phyloP scores from a whole-genome alignment of 2,888 invertebrate species.

The Andricus curvator region DNA sequence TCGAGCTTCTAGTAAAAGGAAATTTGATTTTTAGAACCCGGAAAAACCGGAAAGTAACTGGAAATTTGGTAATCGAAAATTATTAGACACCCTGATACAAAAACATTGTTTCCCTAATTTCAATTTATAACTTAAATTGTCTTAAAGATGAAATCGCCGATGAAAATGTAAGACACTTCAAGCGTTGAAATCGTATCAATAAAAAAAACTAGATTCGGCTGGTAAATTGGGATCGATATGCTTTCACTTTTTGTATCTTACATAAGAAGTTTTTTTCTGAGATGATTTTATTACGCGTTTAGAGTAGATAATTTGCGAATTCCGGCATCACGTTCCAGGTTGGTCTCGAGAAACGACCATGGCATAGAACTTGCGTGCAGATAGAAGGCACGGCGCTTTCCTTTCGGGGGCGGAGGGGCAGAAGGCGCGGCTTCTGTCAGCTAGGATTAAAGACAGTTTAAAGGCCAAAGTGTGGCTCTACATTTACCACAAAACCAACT shows the following conservation, averaged over 20 bases:
- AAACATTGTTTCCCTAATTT: no score
- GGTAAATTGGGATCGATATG: neutral
- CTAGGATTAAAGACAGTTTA: conserved; percentile 57
- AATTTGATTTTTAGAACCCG: no score
- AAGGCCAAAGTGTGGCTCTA: conserved; percentile 52
- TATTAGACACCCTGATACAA: no score
- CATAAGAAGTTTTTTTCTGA: neutral
- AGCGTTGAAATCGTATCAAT: no score
- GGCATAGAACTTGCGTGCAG: conserved; percentile 58
- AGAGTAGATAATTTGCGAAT: conserved; percentile 1
- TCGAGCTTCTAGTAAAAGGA: no score
- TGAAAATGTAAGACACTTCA: no score
- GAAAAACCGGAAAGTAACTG: no score
- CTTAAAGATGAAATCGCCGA: no score
- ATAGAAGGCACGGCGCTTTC: conserved; percentile 56
- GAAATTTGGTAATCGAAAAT: no score
- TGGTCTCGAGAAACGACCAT: conserved; percentile 46
- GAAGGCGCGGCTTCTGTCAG: conserved; percentile 61
- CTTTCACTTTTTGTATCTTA: neutral
- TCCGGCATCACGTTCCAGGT: conserved; percentile 2
- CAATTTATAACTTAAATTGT: no score
- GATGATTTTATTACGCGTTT: conserved; percentile 1
- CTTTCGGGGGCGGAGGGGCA: conserved; percentile 50
- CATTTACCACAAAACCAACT: neutral
- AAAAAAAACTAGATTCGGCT: no score